phyloP scores from a whole-genome alignment of 1,140 invertebrate genomes.

The Limonius californicus region DNA sequence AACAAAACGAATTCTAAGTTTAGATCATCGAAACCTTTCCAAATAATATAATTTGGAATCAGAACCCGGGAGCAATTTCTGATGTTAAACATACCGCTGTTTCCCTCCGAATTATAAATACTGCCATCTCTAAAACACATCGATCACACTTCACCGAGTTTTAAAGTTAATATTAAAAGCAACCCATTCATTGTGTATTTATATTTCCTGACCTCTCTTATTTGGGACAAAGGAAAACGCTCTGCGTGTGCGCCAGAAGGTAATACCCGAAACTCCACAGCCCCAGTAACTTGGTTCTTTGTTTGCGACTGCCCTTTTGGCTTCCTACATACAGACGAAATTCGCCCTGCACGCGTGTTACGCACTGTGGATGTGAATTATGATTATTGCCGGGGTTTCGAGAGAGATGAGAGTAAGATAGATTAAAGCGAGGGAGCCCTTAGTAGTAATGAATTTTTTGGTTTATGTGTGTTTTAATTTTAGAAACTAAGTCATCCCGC shows the following conservation, averaged over 20 bases:
- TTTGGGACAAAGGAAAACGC: conserved; percentile 6
- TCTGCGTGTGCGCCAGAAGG: neutral
- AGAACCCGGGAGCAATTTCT: no score
- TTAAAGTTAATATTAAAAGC: neutral
- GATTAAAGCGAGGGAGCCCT: neutral
- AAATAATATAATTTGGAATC: no score
- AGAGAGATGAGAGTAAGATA: neutral
- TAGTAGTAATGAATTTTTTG: neutral
- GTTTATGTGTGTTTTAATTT: no score
- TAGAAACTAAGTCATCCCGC: no score
- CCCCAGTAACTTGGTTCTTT: conserved; percentile 8
- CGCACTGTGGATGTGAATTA: conserved; percentile 1
- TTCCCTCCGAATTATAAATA: no score
- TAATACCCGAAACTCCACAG: neutral
- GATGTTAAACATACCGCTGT: no score
- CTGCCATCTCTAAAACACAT: no score
- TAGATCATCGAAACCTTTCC: no score
- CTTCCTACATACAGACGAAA: neutral
- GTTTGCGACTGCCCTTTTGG: conserved; percentile 6
- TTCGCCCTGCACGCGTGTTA: conserved; percentile 1
- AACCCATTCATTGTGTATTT: neutral
- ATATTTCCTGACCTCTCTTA: conserved; percentile 4
- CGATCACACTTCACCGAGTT: no score
- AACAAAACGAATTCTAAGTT: no score
- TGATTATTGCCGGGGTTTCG: neutral